phyloP scores from a whole-genome alignment of 2,113 vertebrate species.

The Xyrauchen texanus region DNA sequence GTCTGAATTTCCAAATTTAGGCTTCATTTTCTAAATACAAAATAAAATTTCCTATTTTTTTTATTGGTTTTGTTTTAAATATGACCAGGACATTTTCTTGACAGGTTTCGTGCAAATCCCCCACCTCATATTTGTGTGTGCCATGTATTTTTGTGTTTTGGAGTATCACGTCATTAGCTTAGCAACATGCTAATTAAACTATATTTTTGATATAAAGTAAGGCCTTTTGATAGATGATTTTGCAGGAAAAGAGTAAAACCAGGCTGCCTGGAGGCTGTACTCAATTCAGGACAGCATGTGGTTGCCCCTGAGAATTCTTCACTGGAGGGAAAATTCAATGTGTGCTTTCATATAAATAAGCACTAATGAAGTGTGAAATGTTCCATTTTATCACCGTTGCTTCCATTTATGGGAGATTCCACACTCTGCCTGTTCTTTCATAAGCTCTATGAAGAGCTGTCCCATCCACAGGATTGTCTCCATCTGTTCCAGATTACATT shows the following conservation, averaged over 20 bases:
- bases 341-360: constrained; percentile 66
- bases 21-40: too few species aligned
- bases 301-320: constrained; percentile 11
- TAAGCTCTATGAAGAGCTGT: constrained; percentile 67
- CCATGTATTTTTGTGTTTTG: too few species aligned
- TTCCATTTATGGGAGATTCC: constrained; percentile 58
- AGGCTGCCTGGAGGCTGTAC: constrained; percentile 4
- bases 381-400: constrained; percentile 65
- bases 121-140: too few species aligned
- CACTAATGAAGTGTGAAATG: constrained; percentile 65
- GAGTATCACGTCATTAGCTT: too few species aligned
- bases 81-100: too few species aligned
- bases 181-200: too few species aligned
- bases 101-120: too few species aligned
- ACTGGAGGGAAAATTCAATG: constrained; percentile 55
- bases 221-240: constrained; percentile 49
- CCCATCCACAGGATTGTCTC: constrained; percentile 59
- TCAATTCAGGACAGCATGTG: constrained; percentile 42
- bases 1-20: too few species aligned
- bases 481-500: constrained; percentile 75
- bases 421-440: constrained; percentile 58
- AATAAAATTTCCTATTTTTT: too few species aligned
- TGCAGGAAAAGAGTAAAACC: background rate
- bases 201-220: background rate
- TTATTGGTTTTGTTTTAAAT: too few species aligned